Conservation (phyloP, 2,113 vertebrate species). For the Mormyrus iriodes region DNA sequence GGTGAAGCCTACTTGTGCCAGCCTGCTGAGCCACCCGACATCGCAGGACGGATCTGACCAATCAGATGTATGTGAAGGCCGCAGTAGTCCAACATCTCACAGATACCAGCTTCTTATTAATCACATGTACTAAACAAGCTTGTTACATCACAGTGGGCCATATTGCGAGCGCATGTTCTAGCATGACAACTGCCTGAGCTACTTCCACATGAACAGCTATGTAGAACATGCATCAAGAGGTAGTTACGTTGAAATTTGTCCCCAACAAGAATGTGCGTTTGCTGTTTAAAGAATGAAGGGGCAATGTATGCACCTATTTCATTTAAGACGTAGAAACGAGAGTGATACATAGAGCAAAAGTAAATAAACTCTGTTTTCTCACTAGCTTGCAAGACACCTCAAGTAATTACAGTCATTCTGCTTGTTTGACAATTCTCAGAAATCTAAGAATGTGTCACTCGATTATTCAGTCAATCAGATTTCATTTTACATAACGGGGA, state of each 20-base stretch:
- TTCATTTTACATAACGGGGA: background rate
- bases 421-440: background rate
- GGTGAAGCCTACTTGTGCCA: background rate
- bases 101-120: background rate
- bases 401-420: background rate
- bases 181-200: background rate
- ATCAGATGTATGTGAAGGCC: background rate
- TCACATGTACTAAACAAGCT: background rate
- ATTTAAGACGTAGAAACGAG: background rate
- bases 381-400: background rate
- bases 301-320: background rate
- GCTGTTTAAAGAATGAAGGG: background rate
- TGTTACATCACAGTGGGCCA: background rate
- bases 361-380: background rate
- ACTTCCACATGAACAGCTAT: background rate
- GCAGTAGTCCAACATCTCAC: background rate
- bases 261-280: background rate
- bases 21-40: background rate
- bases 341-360: background rate
- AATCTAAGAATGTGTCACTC: background rate
- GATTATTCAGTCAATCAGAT: conserved; percentile 2
- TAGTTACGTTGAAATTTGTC: background rate
- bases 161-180: background rate
- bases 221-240: no score
- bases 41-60: background rate